Base-by-base conservation (phyloP, 2,113 vertebrate genomes). In the Amphiprion percula region DNA sequence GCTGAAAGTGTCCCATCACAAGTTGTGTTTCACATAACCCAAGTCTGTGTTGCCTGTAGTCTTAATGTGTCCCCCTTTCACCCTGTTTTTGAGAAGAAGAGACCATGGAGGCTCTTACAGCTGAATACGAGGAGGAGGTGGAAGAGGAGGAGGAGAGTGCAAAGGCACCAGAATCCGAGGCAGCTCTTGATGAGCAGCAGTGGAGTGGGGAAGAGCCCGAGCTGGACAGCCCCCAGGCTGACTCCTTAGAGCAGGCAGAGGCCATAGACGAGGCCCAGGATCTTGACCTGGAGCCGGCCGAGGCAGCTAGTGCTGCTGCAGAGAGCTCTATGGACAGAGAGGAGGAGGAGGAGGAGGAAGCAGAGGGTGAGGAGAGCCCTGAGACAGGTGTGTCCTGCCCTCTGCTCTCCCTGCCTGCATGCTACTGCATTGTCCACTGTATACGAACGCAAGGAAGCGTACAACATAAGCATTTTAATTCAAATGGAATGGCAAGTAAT, bases 371-470 rank as follows among this genome's bases (percentile, higher is more conserved):
- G 91, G 93, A 90, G 87, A 94, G 94, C 88, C 86, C 93, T 62
- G 91, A 94, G 94, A 96, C 97, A 98, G 96, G 96, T 99, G 96
- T 97, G 97, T 97, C 94, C 92, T 92, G 91, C 88, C 82, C 91
- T 93, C 94, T 94, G 92, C 90, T 87, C 87, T 87, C 91, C 88
- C 86, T 89, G 90, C 88, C 74, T 97, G 97, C 97, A 99, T 97
- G 97, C 80, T 88, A 92, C 85, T 84, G 87, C 82, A 84, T 88
- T 89, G 85, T 74, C 58, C 75, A 88, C 78, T 85, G 79, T 86
- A 68, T 88, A 66, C 77, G 64, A 90, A 63, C 24, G 37, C 28
- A 64, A 83, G 79, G 41, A 83, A 90, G 87, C 80, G 67, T 89
- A 85, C 85, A 77, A 53, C 70, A 75, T 80, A 21, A 82, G 79